Evolutionary conservation across 2,113 vertebrate species (phyloP), one percentile per base, ranked within the genome.

Genomic region (Erpornis zantholeuca): DNA sequence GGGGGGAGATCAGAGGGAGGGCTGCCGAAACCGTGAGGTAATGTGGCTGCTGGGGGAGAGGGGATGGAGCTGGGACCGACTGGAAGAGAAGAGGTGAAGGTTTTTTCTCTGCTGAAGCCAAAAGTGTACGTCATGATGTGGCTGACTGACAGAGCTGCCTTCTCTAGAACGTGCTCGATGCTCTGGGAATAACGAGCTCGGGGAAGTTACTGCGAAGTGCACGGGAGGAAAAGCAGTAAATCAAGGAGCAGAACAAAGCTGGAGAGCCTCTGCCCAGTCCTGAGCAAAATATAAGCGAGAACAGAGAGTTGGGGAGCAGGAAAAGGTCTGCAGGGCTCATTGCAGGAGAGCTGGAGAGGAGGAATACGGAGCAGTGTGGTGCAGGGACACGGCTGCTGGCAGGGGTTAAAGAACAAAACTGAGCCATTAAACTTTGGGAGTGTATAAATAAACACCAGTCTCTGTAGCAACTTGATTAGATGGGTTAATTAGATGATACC

Each of bases 31-130:
- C 60, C 4, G 4, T 96, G 95, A 97, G 87, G 89, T 95, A 96
- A 95, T 93, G 86, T 36, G 91, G 63, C 94, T 78, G 86, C 94
- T 94, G 89, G 76, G 95, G 91, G 92, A 87, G 86, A 93, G 77
- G 84, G 94, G 65, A 83, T 90, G 89, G 72, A 94, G 69, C 70
- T 90, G 23, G 1, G 85, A 69, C 36, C 0, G 11, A 54, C 92
- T 64, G 91, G 19, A 57, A 64, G 71, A 77, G 64, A 83, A 79
- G 63, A 92, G 82, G 82, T 91, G 93, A 92, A 83, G 44, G 12
- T 5, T 91, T 94, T 81, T 88, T 82, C 78, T 86, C 42, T 86
- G 56, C 84, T 96, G 88, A 63, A 94, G 96, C 96, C 94, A 97
- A 79, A 95, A 91, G 29, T 1, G 53, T 91, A 24, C 8, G 38